These are phyloP conservation scores for Syritta pipiens DNA, from an alignment of 2,888 invertebrate species.

Conservation along the genomic window DNA sequence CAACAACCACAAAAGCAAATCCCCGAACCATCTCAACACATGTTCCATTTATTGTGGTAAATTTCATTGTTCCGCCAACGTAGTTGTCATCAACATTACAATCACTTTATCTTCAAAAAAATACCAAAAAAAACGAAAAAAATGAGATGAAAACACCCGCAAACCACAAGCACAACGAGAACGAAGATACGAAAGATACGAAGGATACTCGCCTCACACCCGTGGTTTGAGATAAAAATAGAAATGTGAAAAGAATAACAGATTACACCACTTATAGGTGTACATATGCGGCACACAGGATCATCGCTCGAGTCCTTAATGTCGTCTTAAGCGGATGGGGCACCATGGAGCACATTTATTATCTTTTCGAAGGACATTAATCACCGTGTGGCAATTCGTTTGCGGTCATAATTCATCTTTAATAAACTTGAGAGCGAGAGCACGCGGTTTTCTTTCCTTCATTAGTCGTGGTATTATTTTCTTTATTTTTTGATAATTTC, in stretches of 20 bases:
- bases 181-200: background rate
- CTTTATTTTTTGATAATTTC: background rate
- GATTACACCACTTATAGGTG: constrained; percentile 36
- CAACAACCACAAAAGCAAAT: background rate
- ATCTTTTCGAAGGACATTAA: constrained; percentile 34
- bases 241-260: constrained; percentile 44
- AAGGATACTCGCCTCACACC: background rate
- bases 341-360: constrained; percentile 31
- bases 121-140: background rate
- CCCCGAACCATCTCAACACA: constrained; percentile 2
- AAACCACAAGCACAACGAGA: background rate
- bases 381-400: constrained; percentile 38
- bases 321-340: constrained; percentile 18
- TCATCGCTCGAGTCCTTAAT: constrained; percentile 24
- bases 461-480: background rate
- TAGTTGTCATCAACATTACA: constrained; percentile 33
- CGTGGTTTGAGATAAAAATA: constrained; percentile 22
- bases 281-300: constrained; percentile 19
- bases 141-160: background rate
- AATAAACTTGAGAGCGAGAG: constrained; percentile 17
- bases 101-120: constrained; percentile 33
- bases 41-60: constrained; percentile 15
- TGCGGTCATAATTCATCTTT: constrained; percentile 45
- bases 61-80: constrained; percentile 26
- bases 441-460: constrained; percentile 17